Conservation (phyloP, 2,113 vertebrate genomes). For the Mobula birostris region DNA sequence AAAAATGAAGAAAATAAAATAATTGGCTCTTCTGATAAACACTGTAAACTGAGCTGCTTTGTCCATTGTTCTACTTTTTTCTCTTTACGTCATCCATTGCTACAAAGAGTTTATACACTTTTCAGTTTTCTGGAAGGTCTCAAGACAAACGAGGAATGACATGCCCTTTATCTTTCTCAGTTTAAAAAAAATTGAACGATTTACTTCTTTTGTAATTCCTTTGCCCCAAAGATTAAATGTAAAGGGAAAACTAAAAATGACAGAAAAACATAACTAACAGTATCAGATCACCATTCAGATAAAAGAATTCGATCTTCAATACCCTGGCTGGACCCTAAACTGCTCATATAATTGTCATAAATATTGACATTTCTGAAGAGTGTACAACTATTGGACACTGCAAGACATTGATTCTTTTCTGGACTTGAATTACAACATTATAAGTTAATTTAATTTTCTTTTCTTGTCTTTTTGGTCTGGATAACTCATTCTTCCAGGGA, state of each 20-base stretch:
- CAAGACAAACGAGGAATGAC: background rate
- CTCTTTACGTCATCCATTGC: background rate
- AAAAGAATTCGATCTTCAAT: background rate
- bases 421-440: background rate
- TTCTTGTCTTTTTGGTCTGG: background rate
- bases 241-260: background rate
- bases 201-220: background rate
- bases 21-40: background rate
- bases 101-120: background rate
- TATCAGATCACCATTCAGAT: background rate
- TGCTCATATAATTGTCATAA: background rate
- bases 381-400: background rate
- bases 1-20: no score
- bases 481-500: background rate
- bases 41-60: background rate
- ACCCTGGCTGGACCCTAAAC: background rate
- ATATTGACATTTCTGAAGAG: background rate
- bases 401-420: background rate
- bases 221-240: background rate
- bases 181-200: no score
- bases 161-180: background rate
- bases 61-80: background rate
- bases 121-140: background rate
- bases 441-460: background rate
- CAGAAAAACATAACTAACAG: background rate